phyloP scores from a whole-genome alignment of 1,140 invertebrate species.

The Papilio dardanus region DNA sequence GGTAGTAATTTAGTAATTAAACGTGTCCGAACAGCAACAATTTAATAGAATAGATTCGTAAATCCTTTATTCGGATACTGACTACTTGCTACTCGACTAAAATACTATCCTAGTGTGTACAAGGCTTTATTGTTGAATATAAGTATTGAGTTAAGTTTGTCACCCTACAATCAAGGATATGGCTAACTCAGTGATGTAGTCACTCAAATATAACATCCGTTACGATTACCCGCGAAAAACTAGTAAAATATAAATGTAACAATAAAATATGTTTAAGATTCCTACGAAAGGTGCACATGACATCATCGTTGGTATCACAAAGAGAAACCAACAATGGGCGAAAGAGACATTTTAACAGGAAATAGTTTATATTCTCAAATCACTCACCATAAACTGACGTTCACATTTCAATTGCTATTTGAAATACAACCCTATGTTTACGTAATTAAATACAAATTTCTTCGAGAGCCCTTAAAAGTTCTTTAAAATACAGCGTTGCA shows the following conservation, averaged over 20 bases:
- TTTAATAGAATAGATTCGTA: too few species aligned
- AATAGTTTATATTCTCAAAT: slow-evolving; percentile 81
- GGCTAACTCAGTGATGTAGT: background rate
- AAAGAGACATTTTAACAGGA: slow-evolving; percentile 76
- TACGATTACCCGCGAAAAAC: slow-evolving; percentile 30
- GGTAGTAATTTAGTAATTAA: too few species aligned
- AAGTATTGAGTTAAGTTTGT: background rate
- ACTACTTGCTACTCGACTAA: too few species aligned
- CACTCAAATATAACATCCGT: slow-evolving; percentile 25
- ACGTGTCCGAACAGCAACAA: too few species aligned
- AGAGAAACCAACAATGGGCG: slow-evolving; percentile 71
- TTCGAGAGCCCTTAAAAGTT: slow-evolving; percentile 23
- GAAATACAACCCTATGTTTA: slow-evolving; percentile 42
- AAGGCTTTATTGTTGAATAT: background rate
- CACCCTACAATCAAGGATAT: background rate
- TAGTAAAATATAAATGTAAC: slow-evolving; percentile 40
- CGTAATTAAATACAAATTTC: slow-evolving; percentile 43
- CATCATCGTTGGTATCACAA: slow-evolving; percentile 65
- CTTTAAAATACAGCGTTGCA: slow-evolving; percentile 47
- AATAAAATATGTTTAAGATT: slow-evolving; percentile 57
- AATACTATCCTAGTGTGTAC: too few species aligned
- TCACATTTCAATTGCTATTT: slow-evolving; percentile 8
- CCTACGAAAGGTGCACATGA: slow-evolving; percentile 65
- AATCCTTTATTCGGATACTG: too few species aligned
- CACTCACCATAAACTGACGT: slow-evolving; percentile 73